Evolutionary conservation across 2,113 vertebrate genomes (phyloP), one percentile per base, ranked within the genome.

Genomic region (Helogale parvula): DNA sequence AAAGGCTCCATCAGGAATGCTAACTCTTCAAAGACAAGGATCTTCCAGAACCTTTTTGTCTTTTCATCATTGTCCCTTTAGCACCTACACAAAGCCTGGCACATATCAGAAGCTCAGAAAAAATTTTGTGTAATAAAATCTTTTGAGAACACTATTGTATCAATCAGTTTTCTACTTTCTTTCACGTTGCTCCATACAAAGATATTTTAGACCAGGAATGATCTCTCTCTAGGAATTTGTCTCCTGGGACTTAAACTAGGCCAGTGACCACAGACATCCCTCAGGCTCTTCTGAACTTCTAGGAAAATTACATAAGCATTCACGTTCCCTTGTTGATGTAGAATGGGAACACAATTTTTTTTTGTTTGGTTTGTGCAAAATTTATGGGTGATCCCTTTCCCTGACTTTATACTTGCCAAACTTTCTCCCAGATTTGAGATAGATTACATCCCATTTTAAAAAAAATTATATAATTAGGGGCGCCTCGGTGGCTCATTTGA

Each of bases 301-400:
- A 50, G 33, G 52, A 79, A 84, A 90, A 27, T 50, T 71, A 80
- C 29, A 31, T 72, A 86, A 96, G 12, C 29, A 72, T 79, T 86
- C 63, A 90, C 23, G 65, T 86, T 23, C 27, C 21, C 27, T 90
- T 80, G 29, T 45, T 79, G n/a, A 79, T 71, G 4, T 54, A 72
- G 63, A 85, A 77, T 50, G 7, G 79, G 52, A 93, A 93, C 57
- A 76, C 65, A 93, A 60, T 52, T 23, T 72, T 47, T 47, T 41
- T 93, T 54, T 86, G n/a, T 72, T 72, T n/a, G 45, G 33, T 71
- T 86, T 13, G 69, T 90, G 29, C 16, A 90, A 90, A 86, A 93
- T 72, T 79, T 84, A 54, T 80, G 66, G 5, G 16, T 63, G 72
- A 85, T 66, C 52, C 21, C 45, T 79, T 85, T 90, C 71, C 72